Conservation (phyloP, 2,888 invertebrate species). For the Nemotelus nigrinus region DNA sequence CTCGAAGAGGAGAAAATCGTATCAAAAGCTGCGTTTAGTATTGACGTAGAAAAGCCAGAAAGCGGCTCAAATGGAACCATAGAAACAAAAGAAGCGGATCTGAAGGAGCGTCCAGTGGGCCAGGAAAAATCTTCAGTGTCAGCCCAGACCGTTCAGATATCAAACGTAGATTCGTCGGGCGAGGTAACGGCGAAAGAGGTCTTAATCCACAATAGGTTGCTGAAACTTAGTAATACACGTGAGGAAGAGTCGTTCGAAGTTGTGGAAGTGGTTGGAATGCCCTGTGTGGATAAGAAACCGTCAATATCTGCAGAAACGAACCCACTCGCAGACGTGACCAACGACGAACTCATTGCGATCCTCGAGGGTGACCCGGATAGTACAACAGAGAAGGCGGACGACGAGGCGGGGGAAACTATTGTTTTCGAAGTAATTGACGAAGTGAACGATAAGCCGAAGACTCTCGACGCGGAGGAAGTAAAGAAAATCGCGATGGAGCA, state of each 20-base stretch:
- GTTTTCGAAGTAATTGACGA: constrained; percentile 53
- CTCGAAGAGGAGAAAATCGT: too few species aligned
- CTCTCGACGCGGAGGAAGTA: constrained; percentile 53
- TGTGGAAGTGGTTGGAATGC: constrained; percentile 21
- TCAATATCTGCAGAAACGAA: not conserved
- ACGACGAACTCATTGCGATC: constrained; percentile 66
- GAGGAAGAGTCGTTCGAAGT: constrained; percentile 22
- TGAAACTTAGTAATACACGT: not conserved
- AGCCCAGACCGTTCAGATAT: constrained; percentile 24
- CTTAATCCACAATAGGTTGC: not conserved
- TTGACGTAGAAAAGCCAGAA: not conserved
- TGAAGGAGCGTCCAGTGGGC: not conserved
- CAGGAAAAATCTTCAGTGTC: not conserved
- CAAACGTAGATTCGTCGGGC: constrained; percentile 32
- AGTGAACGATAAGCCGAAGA: constrained; percentile 2
- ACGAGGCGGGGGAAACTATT: constrained; percentile 59
- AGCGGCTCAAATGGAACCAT: not conserved
- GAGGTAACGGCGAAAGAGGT: constrained; percentile 22
- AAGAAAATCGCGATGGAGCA: constrained; percentile 62
- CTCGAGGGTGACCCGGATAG: constrained; percentile 64
- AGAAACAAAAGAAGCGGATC: constrained; percentile 2
- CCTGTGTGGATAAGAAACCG: constrained; percentile 1
- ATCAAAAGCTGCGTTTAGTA: too few species aligned
- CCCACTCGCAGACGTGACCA: constrained; percentile 49
- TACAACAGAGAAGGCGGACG: constrained; percentile 59